A percentile compares a stretch with the other conserved stretches of the same genome.
phyloP scores from a whole-genome alignment of 92 coral and sea anemone genomes.

The Parazoanthus swiftii region DNA sequence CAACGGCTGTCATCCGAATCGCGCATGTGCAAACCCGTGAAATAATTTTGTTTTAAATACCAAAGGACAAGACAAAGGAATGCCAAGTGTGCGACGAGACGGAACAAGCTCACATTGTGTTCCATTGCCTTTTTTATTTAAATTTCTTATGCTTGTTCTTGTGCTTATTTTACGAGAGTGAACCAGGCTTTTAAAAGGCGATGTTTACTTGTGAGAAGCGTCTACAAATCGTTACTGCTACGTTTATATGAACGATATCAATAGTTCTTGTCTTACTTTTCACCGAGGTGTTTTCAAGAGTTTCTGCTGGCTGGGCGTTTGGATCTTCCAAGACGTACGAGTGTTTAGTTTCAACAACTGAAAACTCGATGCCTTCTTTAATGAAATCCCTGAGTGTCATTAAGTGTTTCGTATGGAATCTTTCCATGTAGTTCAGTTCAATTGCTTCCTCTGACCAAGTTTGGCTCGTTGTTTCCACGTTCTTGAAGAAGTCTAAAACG shows the following conservation, averaged over 20 bases:
- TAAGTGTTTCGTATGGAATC: constrained; percentile 66
- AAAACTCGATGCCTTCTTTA: constrained; percentile 71
- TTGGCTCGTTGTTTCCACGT: constrained; percentile 64
- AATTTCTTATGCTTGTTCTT: no score
- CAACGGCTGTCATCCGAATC: no score
- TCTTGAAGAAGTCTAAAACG: constrained; percentile 44
- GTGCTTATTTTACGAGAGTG: no score
- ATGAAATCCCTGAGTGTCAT: constrained; percentile 72
- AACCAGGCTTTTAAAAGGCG: no score
- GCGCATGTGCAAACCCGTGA: no score
- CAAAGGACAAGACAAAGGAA: no score
- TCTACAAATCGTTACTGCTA: neutral
- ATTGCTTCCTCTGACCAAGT: constrained; percentile 87
- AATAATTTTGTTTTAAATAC: no score
- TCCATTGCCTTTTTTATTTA: no score
- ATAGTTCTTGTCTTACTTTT: constrained; percentile 37
- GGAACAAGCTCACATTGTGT: no score
- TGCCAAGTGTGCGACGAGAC: no score
- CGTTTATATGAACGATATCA: neutral
- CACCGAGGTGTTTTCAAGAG: constrained; percentile 48
- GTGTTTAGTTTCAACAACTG: constrained; percentile 82
- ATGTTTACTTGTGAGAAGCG: neutral
- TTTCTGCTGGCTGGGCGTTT: constrained; percentile 52
- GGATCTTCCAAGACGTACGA: constrained; percentile 93
- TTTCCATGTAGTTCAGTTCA: constrained; percentile 69